Conservation (phyloP, 2,888 invertebrate genomes). For the Bruchidius siliquastri region DNA sequence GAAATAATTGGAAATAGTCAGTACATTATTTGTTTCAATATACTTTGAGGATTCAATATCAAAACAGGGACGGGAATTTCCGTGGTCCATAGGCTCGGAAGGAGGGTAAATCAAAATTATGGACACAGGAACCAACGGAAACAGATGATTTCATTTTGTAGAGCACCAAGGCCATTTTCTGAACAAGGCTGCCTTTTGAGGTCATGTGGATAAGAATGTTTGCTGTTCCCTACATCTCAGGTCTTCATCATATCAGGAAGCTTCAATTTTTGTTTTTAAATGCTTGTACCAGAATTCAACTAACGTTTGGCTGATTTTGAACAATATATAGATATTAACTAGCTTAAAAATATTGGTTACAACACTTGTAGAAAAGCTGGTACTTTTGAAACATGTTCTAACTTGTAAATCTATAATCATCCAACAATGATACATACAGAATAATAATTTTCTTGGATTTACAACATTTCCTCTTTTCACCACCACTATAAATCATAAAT, state of each 20-base stretch:
- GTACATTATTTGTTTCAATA: not conserved
- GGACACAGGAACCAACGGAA: constrained; percentile 46
- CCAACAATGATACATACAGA: not conserved
- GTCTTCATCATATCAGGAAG: not conserved
- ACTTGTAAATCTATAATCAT: not conserved
- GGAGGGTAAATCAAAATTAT: constrained; percentile 38
- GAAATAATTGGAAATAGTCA: not conserved
- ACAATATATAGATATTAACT: no score
- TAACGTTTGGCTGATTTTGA: not conserved
- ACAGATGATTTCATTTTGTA: constrained; percentile 4
- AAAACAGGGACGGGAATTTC: constrained; percentile 47
- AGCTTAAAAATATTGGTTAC: not conserved
- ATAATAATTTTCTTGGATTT: not conserved
- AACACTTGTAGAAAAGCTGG: not conserved
- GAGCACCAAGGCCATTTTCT: not conserved
- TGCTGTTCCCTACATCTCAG: no score
- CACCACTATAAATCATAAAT: not conserved
- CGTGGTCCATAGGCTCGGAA: constrained; percentile 51
- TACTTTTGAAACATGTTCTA: not conserved
- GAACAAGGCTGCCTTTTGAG: not conserved
- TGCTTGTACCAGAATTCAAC: not conserved
- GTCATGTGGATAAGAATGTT: not conserved
- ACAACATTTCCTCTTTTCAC: not conserved
- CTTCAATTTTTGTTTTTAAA: not conserved
- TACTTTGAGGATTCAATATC: constrained; percentile 9